A percentile compares a stretch with the other conserved stretches of the same genome.
Conservation (phyloP, 2,113 vertebrate genomes). For the Corythornis cristatus region DNA sequence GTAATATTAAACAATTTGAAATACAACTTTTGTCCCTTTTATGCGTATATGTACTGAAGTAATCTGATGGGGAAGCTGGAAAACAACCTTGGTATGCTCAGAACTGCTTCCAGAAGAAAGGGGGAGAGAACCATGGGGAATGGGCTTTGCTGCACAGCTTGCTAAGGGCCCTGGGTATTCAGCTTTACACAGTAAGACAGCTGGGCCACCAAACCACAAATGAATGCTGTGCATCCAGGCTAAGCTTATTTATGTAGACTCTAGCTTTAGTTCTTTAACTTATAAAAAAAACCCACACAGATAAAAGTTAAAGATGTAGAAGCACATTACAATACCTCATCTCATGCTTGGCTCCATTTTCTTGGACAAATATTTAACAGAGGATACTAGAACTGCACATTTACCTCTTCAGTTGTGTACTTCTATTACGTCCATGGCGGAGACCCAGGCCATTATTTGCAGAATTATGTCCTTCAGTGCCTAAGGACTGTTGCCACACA, state of each 20-base stretch:
- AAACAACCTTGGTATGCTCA: not conserved
- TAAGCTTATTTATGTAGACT: not conserved
- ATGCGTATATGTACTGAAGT: not conserved
- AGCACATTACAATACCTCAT: not conserved
- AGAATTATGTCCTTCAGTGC: accelerated
- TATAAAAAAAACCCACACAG: not conserved
- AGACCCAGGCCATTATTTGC: not conserved
- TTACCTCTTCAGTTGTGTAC: not conserved
- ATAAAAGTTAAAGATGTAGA: not conserved
- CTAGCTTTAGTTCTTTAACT: not conserved
- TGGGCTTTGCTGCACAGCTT: not conserved
- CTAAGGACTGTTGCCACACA: not conserved
- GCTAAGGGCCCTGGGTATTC: not conserved
- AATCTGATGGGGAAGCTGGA: not conserved
- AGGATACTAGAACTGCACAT: not conserved
- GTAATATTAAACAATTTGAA: not conserved
- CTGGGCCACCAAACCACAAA: not conserved
- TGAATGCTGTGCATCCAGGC: not conserved
- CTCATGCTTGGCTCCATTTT: not conserved
- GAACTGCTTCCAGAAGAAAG: not conserved
- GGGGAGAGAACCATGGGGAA: accelerated
- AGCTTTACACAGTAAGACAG: not conserved
- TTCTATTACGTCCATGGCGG: not conserved
- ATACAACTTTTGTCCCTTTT: not conserved
- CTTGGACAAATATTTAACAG: not conserved